Evolutionary conservation across 2,113 vertebrate species (phyloP).

Genomic region (Telmatochromis bifrenatus): DNA sequence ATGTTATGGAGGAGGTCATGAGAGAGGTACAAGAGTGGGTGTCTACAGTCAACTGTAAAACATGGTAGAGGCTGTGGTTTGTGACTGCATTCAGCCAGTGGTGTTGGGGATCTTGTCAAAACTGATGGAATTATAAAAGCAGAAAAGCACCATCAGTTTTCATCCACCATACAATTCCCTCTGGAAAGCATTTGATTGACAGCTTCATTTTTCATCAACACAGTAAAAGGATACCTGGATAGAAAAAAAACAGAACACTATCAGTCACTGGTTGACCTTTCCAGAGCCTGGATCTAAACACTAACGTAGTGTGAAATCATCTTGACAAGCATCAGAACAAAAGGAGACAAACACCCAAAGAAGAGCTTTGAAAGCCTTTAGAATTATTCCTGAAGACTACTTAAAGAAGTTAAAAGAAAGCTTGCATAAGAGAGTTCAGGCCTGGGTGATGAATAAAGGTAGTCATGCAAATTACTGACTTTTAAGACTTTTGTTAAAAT

Average conservation of each 20-base stretch:
- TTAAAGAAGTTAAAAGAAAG: neutral
- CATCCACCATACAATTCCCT: neutral
- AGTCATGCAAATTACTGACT: neutral
- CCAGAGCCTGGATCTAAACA: neutral
- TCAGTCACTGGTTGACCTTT: accelerated
- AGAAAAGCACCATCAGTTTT: accelerated
- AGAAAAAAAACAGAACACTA: neutral
- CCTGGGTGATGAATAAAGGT: neutral
- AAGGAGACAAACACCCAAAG: neutral
- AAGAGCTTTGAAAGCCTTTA: neutral
- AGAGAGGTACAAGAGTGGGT: neutral
- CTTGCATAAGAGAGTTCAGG: neutral
- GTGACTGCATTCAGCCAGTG: neutral
- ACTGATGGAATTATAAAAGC: accelerated
- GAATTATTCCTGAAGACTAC: neutral
- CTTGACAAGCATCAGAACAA: neutral
- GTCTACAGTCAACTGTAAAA: neutral
- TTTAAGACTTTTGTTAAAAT: neutral
- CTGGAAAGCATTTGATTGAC: neutral
- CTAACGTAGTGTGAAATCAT: neutral
- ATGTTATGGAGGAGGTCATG: neutral
- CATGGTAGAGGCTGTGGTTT: neutral
- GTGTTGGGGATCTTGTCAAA: neutral
- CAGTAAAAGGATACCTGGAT: neutral
- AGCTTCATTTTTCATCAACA: neutral